Base-by-base conservation (phyloP, 1,140 invertebrate genomes). In the Zaprionus camerounensis region DNA sequence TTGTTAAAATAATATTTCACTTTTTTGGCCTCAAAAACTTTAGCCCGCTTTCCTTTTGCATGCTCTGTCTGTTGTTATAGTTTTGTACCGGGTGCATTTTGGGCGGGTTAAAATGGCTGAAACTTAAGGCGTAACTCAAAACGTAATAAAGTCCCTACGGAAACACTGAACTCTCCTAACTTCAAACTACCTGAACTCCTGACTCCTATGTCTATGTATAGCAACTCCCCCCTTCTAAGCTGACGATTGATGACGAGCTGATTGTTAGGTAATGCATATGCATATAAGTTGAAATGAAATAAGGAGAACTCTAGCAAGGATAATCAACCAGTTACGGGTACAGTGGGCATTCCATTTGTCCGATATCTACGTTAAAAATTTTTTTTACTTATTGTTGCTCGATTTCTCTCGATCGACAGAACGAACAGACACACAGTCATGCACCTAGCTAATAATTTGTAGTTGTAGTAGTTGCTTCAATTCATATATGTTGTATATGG, bases 361-460 rank as follows among this genome's bases (percentile, higher is more conserved):
- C 67, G 56, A 69, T 31, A 76, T 53, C 68, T 76, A 80, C 73
- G 36, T 55, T 34, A 63, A 71, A 65, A 46, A 36, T 46, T 28
- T 71, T 71, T 55, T 20, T n/a, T 41, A 41, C 6, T 49, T 22
- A 3, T 22, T 49, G 46, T 80, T 84, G 58, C 67, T 75, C 55
- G 58, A 65, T 66, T 71, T 58, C 67, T 74, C 72, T 72, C 55
- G 26, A 76, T 69, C 20, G 81, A 81, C 74, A 81, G 78, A 81
- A 81, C 73, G 41, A 46, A 46, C 41, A 46, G 46, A 85, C 74
- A 85, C 82, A 84, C 66, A 46, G n/a, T 84, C 82, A 84, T 84
- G 82, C 82, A 84, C 82, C 80, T 85, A 86, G 76, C 82, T 85
- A 85, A 85, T 85, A 78, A 85, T 79, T 78, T 84, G 13, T 44